Evolutionary conservation across 2,888 invertebrate genomes (phyloP).

Genomic region (Heliconius hortense): DNA sequence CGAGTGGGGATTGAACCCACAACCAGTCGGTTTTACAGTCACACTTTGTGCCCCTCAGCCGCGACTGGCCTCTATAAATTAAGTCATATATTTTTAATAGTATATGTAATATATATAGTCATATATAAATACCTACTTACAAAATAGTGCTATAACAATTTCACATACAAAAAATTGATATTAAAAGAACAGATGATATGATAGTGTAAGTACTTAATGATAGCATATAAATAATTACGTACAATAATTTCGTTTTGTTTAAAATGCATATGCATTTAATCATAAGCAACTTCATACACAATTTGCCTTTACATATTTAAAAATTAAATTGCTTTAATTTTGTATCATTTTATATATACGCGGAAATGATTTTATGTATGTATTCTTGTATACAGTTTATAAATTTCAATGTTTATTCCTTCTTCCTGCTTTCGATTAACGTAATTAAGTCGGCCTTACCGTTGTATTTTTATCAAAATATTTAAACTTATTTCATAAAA

Average conservation of each 20-base stretch:
- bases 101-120: too few relatives aligned
- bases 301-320: neutral
- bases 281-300: neutral
- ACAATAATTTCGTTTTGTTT: neutral
- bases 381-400: slow-evolving; percentile 1
- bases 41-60: too few relatives aligned
- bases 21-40: too few relatives aligned
- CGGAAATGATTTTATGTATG: slow-evolving; percentile 2
- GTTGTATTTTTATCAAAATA: neutral
- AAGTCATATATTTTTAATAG: too few relatives aligned
- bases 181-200: too few relatives aligned
- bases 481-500: neutral
- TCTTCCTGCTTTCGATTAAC: slow-evolving; percentile 17
- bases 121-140: too few relatives aligned
- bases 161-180: neutral
- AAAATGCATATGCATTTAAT: neutral
- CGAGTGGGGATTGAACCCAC: too few relatives aligned
- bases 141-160: too few relatives aligned
- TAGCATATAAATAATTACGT: neutral
- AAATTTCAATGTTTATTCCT: neutral
- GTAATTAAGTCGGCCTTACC: slow-evolving; percentile 12
- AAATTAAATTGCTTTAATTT: neutral
- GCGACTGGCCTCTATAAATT: too few relatives aligned
- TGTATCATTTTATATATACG: slow-evolving; percentile 1
- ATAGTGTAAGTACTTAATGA: neutral